phyloP scores from a whole-genome alignment of 2,888 invertebrate species.

The Acrobasis suavella region DNA sequence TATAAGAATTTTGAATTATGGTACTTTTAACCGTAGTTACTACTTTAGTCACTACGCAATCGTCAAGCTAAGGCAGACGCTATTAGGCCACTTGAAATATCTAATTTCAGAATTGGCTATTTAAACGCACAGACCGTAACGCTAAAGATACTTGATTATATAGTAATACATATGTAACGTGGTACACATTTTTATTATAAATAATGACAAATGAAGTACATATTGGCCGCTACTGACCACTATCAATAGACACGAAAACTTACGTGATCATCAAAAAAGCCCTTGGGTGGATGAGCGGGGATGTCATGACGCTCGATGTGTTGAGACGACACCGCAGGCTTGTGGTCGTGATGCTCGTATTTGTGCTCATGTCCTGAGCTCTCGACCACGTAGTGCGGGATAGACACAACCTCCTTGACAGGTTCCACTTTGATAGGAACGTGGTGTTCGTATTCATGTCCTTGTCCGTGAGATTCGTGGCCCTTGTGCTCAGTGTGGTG shows the following conservation, averaged over 20 bases:
- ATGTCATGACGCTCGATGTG: slow-evolving; percentile 57
- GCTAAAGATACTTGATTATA: no score
- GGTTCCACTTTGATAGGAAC: slow-evolving; percentile 16
- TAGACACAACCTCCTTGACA: slow-evolving; percentile 20
- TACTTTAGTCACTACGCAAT: no score
- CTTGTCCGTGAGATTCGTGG: slow-evolving; percentile 18
- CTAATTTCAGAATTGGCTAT: no score
- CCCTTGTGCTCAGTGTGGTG: slow-evolving; percentile 32
- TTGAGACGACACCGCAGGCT: slow-evolving; percentile 57
- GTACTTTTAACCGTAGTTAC: no score
- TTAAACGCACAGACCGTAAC: no score
- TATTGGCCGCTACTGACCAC: no score
- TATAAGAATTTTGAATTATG: no score
- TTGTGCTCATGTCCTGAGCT: slow-evolving; percentile 27
- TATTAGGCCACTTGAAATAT: no score
- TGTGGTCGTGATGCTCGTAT: slow-evolving; percentile 31
- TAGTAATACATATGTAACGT: no score
- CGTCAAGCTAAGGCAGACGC: no score
- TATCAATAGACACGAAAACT: slow-evolving; percentile 25
- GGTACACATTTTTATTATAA: no score
- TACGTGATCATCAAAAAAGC: slow-evolving; percentile 43
- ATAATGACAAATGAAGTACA: no score
- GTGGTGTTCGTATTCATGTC: slow-evolving; percentile 25
- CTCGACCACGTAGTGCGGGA: slow-evolving; percentile 19
- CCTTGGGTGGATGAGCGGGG: slow-evolving; percentile 49